Conservation (phyloP, 2,797 vertebrate genomes). For the Thunnus albacares region DNA sequence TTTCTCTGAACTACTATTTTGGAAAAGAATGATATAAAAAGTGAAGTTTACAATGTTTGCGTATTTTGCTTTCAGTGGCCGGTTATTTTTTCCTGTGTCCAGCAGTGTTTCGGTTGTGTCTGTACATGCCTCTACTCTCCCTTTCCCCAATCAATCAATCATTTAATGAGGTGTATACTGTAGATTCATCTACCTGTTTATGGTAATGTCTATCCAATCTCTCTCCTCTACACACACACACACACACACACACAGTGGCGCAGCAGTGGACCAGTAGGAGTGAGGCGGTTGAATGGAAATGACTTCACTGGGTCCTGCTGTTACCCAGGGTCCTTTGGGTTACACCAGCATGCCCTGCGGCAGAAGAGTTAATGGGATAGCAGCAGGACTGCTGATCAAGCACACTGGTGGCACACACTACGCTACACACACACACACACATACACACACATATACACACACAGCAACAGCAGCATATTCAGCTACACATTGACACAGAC, state of each 20-base stretch:
- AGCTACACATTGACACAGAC: slow-evolving; percentile 35
- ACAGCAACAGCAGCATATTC: slow-evolving; percentile 31
- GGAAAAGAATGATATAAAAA: no score
- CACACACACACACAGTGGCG: slow-evolving; percentile 29
- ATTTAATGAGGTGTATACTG: not conserved
- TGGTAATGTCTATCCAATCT: slow-evolving; percentile 14
- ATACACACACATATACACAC: slow-evolving; percentile 9
- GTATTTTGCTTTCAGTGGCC: no score
- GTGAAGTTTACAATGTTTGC: not conserved
- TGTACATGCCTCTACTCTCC: no score
- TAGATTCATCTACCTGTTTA: not conserved
- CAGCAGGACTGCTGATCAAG: slow-evolving; percentile 80
- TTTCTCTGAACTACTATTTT: no score
- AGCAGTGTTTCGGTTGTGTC: not conserved
- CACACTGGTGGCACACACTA: slow-evolving; percentile 57
- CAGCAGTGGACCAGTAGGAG: slow-evolving; percentile 41
- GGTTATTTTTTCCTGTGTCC: not conserved
- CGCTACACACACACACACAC: slow-evolving; percentile 8
- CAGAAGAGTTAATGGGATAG: slow-evolving; percentile 79
- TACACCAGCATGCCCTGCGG: slow-evolving; percentile 66
- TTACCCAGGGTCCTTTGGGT: slow-evolving; percentile 76
- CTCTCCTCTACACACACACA: not conserved
- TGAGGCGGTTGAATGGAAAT: slow-evolving; percentile 71
- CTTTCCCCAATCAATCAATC: slow-evolving; percentile 1
- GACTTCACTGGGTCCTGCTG: slow-evolving; percentile 73